Base-by-base conservation (phyloP, 2,797 vertebrate species). In the Meriones psammophilus region DNA sequence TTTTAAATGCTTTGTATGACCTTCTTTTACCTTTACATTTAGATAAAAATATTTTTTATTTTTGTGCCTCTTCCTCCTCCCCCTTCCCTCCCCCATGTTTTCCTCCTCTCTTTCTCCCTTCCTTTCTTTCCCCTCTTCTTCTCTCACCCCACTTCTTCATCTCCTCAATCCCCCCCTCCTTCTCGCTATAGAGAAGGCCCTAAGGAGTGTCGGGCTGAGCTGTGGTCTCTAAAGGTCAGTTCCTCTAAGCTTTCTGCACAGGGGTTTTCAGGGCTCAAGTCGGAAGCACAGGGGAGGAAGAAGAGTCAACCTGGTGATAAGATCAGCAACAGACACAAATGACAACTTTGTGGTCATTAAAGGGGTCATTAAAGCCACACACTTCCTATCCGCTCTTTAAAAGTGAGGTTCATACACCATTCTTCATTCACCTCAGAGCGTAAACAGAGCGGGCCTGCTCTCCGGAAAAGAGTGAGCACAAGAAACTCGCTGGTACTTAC, bases 11-110 rank as follows among this genome's bases (percentile, higher is more conserved):
- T 50, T 92, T 80, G 4, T 56, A 66, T 20, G 18, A 93, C 39
- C 58, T 30, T 85, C 77, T 60, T 69, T 95, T 66, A 85, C n/a
- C 81, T 76, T 88, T 68, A 62, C 54, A 71, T 94, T 88, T 64
- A 88, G 12, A 71, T 22, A 15, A 50, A 64, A 81, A 77, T 18
- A 33, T 2, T 17, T 50, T 39, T 74, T 73, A 9, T 50, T 33
- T 54, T 22, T 33, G 69, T 74, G 28, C 26, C 14, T 24, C 62
- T 13, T 28, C 8, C 26, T 85, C 2, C 18, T 42, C 62, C 14
- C 4, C 3, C 26, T 1, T 4, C 2, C 39, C 46, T 36, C 22
- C 7, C 7, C 18, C 3, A 28, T 28, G 15, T 26, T 36, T 28
- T 28, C 42, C 28, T 24, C 17, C 24, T 76, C 66, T 8, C 60